Base-by-base conservation (phyloP, 2,113 vertebrate genomes). In the Rhabdomys dilectus region DNA sequence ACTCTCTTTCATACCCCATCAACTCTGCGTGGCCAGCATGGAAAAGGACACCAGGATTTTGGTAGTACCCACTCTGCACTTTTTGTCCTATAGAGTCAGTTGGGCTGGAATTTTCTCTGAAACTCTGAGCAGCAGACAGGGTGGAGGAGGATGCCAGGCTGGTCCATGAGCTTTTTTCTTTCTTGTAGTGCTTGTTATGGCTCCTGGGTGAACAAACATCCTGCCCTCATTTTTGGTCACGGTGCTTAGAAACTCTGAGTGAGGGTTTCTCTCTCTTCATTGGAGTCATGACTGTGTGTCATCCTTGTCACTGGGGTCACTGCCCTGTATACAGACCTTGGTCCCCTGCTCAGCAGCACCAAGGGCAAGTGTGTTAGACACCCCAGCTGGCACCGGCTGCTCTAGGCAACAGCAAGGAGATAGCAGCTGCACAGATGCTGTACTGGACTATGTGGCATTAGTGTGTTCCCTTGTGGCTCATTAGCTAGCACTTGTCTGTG, bases 61-160 rank as follows among this genome's bases (percentile, higher is more conserved):
- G 6, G 3, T 78, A 8, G 24, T 9, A 26, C 1, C 2, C 2
- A 21, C 36, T 72, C 6, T 7, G 24, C 12, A 29, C 22, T 21
- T 22, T 29, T 34, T 16, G 48, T 56, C 51, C 29, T 51, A 11
- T 19, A 60, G 60, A 5, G 4, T 56, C 36, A 5, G 24, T 12
- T 21, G 72, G 42, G 42, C 16, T 7, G 7, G 26, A 17, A 12
- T 93, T 89, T 93, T n/a, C 48, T 64, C 21, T 31, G 6, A 45
- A 39, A 48, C 26, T 56, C 75, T 76, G 16, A 42, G 29, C 48
- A 8, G 1, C 15, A 75, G 24, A 17, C 60, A 36, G 15, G 45
- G 12, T n/a, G 26, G 72, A 48, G 39, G 45, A 36, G 11, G 64
- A 68, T 9, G 34, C 60, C 8, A 13, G 7, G 15, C 51, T 70